Conservation (phyloP, 1,140 invertebrate genomes). For the Periplaneta americana region DNA sequence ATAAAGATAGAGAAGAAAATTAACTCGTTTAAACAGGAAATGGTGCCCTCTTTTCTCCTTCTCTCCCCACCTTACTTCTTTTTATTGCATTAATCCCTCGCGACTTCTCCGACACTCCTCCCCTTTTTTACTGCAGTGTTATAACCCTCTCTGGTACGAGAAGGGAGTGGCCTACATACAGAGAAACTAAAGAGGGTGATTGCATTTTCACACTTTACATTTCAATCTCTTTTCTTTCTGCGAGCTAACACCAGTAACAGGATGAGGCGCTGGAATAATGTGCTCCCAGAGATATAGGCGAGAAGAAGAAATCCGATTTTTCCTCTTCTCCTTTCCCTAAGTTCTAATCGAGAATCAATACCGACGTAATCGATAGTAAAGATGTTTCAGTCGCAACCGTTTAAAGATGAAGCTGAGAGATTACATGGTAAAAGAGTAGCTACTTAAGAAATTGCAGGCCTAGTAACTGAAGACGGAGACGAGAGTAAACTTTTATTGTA, state of each 20-base stretch:
- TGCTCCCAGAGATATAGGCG: neutral
- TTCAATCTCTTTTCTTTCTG: neutral
- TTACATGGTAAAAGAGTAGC: neutral
- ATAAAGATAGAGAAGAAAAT: constrained; percentile 9
- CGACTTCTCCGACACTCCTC: neutral
- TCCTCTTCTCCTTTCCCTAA: neutral
- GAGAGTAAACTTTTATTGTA: neutral
- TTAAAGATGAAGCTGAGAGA: neutral
- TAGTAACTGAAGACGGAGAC: neutral
- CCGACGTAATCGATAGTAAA: neutral
- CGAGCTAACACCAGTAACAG: neutral
- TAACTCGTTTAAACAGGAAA: neutral
- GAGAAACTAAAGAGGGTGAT: neutral
- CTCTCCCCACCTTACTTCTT: neutral
- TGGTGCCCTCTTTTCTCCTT: neutral
- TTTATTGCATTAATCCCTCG: neutral
- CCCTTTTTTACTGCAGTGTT: neutral
- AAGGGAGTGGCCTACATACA: neutral
- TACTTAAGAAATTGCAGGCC: neutral
- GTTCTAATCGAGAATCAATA: neutral
- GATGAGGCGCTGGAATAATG: neutral
- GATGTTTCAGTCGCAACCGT: neutral
- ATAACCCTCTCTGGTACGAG: neutral
- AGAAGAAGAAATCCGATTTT: neutral
- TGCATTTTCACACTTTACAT: neutral